Base-by-base conservation (phyloP, 2,888 invertebrate species). In the Agrotis segetum region DNA sequence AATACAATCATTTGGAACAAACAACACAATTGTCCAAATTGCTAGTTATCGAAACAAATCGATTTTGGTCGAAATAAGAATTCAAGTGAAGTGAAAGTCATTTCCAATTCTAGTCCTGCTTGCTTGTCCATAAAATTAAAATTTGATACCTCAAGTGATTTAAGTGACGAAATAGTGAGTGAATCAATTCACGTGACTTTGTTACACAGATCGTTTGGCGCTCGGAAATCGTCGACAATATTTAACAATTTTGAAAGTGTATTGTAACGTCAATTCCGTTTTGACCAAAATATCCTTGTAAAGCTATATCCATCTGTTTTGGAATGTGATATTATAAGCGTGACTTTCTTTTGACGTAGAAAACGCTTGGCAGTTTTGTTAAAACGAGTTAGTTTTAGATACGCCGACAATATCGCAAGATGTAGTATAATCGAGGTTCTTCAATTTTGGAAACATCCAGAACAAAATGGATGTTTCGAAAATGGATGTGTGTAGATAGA, bases 361-460 rank as follows among this genome's bases (percentile, higher is more conserved):
- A 55, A 40, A 71, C 50, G 86, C 85, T 86, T 86, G 44, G 78
- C 79, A 76, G 69, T 75, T 84, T 56, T 79, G 82, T 84, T 82
- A 69, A 56, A 83, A 77, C 83, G 88, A 81, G 82, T 85, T 92
- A 93, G 90, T 84, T 87, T 81, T 93, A 92, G 89, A 87, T 89
- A 92, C 88, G 90, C 92, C 88, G 96, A 96, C 95, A 96, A 96
- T 96, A 95, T 94, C 88, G 92, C 92, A 87, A 90, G 84, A 84
- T 88, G 72, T 90, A 89, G 84, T 83, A 34, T 90, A 89, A 89
- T 83, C 84, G 78, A 80, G 63, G 69, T 67, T 72, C 59, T 61
- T 73, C 61, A 67, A 74, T 59, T 88, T 78, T 75, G 68, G 84
- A 86, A 91, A 88, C 53, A 86, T 82, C 83, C 76, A 86, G 78